Conservation (phyloP, 2,797 vertebrate species). For the Ciconia nigra region DNA sequence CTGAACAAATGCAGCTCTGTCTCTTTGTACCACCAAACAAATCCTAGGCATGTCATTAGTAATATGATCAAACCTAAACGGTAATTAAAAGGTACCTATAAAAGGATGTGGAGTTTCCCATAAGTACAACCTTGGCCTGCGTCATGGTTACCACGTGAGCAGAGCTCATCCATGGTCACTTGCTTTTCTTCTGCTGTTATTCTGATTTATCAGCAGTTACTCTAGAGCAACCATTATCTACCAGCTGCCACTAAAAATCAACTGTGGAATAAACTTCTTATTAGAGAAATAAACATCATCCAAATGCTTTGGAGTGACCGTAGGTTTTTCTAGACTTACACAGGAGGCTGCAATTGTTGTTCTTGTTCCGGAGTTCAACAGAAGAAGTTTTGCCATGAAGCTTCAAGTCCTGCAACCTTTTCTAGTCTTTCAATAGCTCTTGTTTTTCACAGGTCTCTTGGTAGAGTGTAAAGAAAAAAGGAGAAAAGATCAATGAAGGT, state of each 20-base stretch:
- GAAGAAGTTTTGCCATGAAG: neutral
- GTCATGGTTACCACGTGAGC: accelerated
- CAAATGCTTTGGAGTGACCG: neutral
- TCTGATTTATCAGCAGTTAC: neutral
- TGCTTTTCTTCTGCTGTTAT: neutral
- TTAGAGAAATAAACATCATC: neutral
- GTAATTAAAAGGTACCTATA: neutral
- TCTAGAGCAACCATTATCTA: neutral
- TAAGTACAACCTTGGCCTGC: neutral
- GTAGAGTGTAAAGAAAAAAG: neutral
- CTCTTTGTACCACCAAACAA: neutral
- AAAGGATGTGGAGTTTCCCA: neutral
- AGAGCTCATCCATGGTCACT: neutral
- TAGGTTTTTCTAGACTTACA: neutral
- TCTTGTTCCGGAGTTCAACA: neutral
- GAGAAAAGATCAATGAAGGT: neutral
- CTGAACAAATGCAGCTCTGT: neutral
- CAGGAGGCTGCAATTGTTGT: neutral
- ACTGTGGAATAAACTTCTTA: neutral
- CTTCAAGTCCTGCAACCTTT: neutral
- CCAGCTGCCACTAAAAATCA: neutral
- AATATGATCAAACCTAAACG: neutral
- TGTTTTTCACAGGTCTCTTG: neutral
- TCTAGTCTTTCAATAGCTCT: neutral
- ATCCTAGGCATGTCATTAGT: neutral